Conservation (phyloP, 2,888 invertebrate species). For the Platypus cylindrus region DNA sequence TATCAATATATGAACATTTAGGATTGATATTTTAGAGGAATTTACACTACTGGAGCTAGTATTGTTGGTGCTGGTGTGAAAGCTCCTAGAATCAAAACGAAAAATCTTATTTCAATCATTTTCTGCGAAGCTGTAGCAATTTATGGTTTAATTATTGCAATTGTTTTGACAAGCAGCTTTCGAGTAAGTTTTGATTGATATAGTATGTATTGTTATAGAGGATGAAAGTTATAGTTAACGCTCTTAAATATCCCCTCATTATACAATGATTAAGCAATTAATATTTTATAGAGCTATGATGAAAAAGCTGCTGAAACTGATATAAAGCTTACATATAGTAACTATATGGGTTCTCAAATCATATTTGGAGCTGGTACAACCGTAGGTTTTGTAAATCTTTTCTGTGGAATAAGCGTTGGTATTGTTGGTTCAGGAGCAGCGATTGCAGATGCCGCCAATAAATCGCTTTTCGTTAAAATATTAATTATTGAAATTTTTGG, state of each 20-base stretch:
- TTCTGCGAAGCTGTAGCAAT: slow-evolving; percentile 99
- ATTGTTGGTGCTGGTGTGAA: slow-evolving; percentile 97
- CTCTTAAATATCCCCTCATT: no score
- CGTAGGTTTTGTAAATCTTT: slow-evolving; percentile 90
- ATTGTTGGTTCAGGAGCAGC: slow-evolving; percentile 97
- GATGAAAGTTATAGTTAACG: slow-evolving; percentile 1
- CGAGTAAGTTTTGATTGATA: slow-evolving; percentile 34
- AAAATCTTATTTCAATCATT: slow-evolving; percentile 97
- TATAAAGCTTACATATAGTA: slow-evolving; percentile 34
- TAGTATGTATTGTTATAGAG: not conserved
- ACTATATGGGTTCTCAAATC: slow-evolving; percentile 75
- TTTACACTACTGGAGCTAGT: slow-evolving; percentile 90
- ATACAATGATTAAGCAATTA: slow-evolving; percentile 6
- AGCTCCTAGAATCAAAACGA: slow-evolving; percentile 96
- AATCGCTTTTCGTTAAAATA: slow-evolving; percentile 94
- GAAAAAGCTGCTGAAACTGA: slow-evolving; percentile 8
- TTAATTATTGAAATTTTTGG: slow-evolving; percentile 98
- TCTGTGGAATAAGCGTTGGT: slow-evolving; percentile 91
- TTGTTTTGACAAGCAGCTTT: slow-evolving; percentile 80
- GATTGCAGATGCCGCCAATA: slow-evolving; percentile 95
- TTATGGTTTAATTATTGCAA: slow-evolving; percentile 96
- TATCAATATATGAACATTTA: no score
- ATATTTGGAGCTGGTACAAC: slow-evolving; percentile 93
- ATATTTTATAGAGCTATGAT: slow-evolving; percentile 19
- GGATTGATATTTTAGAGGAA: slow-evolving; percentile 62